Conservation (phyloP, 2,797 vertebrate species). For the Scarus forsteni region DNA sequence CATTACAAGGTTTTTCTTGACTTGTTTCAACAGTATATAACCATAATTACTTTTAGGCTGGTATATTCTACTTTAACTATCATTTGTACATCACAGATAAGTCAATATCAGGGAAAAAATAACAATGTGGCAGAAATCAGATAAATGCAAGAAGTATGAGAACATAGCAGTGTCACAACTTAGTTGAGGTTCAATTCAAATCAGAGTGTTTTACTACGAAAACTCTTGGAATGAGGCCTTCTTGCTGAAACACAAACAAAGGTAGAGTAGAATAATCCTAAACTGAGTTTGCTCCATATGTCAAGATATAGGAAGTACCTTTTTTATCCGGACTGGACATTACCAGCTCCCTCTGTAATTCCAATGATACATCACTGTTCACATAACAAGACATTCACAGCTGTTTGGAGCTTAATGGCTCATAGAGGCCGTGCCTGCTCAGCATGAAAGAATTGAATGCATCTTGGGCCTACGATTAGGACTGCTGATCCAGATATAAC, state of each 20-base stretch:
- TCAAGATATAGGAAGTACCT: conserved; percentile 27
- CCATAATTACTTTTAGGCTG: too few species aligned
- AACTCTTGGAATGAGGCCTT: conserved; percentile 32
- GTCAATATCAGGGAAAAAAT: too few species aligned
- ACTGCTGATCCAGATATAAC: conserved; percentile 67
- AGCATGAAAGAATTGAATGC: conserved; percentile 59
- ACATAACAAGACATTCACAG: conserved; percentile 60
- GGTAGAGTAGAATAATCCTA: conserved; percentile 23
- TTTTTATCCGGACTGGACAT: conserved; percentile 52
- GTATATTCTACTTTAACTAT: too few species aligned
- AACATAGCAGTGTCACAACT: conserved; percentile 35
- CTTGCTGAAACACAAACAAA: conserved; percentile 26
- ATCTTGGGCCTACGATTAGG: conserved; percentile 55
- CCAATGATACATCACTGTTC: conserved; percentile 48
- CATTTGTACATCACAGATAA: too few species aligned
- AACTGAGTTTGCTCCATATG: conserved; percentile 42
- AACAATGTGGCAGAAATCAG: too few species aligned
- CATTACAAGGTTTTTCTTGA: too few species aligned
- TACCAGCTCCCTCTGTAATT: conserved; percentile 38
- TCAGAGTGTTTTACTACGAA: conserved; percentile 23
- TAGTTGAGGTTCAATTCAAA: too few species aligned
- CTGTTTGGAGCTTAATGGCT: conserved; percentile 68
- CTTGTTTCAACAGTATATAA: too few species aligned
- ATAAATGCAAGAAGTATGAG: conserved; percentile 17
- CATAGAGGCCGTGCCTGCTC: conserved; percentile 67